These are phyloP conservation scores for Limnodromus scolopaceus DNA, from an alignment of 2,797 vertebrate species.

Conservation along the genomic window DNA sequence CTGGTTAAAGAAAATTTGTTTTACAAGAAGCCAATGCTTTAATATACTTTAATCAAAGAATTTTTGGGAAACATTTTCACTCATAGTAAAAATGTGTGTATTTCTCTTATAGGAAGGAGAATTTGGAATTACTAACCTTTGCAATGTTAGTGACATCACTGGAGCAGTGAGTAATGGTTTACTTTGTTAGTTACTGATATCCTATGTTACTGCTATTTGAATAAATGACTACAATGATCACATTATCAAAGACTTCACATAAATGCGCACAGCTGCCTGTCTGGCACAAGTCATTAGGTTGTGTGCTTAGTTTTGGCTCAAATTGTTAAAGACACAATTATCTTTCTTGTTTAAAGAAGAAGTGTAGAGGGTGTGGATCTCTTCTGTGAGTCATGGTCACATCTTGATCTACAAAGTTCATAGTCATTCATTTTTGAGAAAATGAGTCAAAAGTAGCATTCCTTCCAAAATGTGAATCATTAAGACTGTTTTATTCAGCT, in stretches of 20 bases:
- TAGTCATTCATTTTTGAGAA: background rate
- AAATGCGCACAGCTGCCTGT: background rate
- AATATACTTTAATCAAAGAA: background rate
- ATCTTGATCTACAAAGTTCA: background rate
- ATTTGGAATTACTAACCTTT: constrained; percentile 15
- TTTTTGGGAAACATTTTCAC: background rate
- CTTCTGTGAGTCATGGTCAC: background rate
- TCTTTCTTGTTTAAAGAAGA: background rate
- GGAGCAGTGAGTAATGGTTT: constrained; percentile 67
- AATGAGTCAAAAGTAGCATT: background rate
- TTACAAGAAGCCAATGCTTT: background rate
- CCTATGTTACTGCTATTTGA: background rate
- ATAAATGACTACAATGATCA: background rate
- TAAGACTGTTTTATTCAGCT: background rate
- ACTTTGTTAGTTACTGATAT: background rate
- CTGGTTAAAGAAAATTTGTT: background rate
- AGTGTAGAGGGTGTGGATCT: background rate
- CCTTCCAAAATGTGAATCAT: background rate
- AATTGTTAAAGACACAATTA: background rate
- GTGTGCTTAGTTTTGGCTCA: background rate
- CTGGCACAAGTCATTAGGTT: background rate
- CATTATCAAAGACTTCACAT: background rate
- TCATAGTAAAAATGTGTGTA: background rate
- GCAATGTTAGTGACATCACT: constrained; percentile 64
- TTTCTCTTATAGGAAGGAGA: constrained; percentile 58